phyloP scores from a whole-genome alignment of 2,113 vertebrate species.

The Pterophyllum scalare region DNA sequence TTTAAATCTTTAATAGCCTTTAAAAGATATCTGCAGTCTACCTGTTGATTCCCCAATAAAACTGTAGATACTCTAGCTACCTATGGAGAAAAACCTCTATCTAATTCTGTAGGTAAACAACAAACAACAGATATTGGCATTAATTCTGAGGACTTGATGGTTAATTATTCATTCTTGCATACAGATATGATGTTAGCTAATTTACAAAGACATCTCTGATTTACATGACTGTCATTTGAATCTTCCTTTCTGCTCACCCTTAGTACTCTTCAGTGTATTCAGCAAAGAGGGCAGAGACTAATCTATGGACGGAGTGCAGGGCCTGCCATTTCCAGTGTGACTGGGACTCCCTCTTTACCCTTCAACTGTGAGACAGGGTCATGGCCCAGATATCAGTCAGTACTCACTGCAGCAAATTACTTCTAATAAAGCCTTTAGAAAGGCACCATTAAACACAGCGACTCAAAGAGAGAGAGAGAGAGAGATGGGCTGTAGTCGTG shows the following conservation, averaged over 20 bases:
- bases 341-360: slow-evolving; percentile 60
- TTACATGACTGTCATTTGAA: slow-evolving; percentile 8
- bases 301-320: slow-evolving; percentile 34
- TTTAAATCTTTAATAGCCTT: neutral
- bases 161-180: neutral
- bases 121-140: neutral
- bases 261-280: slow-evolving; percentile 1
- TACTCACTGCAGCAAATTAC: slow-evolving; percentile 86
- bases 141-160: neutral
- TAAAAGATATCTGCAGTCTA: neutral
- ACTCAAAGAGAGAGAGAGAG: slow-evolving; percentile 40
- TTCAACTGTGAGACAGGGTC: slow-evolving; percentile 76
- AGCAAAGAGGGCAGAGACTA: slow-evolving; percentile 19
- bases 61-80: neutral
- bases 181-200: neutral
- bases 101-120: neutral
- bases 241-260: neutral
- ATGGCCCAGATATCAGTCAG: slow-evolving; percentile 84
- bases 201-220: slow-evolving; percentile 19
- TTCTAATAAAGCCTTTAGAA: slow-evolving; percentile 84
- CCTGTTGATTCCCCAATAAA: neutral
- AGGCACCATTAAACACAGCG: slow-evolving; percentile 74
- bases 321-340: slow-evolving; percentile 46
- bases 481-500: slow-evolving; percentile 30
- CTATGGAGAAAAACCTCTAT: too few species aligned